A percentile compares a stretch with the other conserved stretches of the same genome.
phyloP scores from a whole-genome alignment of 2,113 vertebrate genomes.

The Climacteris rufus region DNA sequence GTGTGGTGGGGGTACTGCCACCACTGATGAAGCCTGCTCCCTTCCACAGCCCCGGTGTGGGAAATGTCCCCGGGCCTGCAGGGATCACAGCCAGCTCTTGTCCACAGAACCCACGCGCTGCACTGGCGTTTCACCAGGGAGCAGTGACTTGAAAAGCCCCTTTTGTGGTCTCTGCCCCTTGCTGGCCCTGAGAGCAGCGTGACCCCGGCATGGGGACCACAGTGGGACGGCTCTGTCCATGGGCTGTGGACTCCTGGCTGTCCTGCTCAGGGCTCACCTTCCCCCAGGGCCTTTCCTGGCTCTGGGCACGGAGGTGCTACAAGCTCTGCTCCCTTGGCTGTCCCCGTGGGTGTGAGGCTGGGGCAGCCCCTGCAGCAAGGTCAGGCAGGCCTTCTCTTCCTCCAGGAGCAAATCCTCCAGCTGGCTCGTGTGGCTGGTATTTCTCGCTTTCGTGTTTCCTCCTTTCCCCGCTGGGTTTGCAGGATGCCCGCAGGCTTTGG shows the following conservation, averaged over 20 bases:
- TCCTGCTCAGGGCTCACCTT: not conserved
- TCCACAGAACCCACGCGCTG: not conserved
- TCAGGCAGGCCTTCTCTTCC: fast-evolving
- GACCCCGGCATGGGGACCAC: fast-evolving
- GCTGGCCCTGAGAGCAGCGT: not conserved
- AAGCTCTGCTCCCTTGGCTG: not conserved
- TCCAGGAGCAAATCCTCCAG: not conserved
- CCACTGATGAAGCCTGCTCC: not conserved
- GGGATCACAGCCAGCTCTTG: not conserved
- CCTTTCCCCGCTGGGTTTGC: conserved; percentile 9
- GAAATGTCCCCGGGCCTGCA: not conserved
- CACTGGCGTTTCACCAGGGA: fast-evolving
- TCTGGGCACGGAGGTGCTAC: fast-evolving
- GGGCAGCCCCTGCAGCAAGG: not conserved
- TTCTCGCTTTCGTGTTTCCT: conserved; percentile 34
- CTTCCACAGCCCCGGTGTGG: not conserved
- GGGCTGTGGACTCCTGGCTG: not conserved
- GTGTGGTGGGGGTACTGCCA: not conserved
- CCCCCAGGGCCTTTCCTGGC: fast-evolving
- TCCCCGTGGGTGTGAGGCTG: fast-evolving
- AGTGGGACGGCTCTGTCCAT: not conserved
- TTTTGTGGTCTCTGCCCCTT: not conserved
- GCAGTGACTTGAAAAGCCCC: not conserved
- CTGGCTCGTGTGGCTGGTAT: not conserved
- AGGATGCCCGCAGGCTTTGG: conserved; percentile 5